phyloP scores from a whole-genome alignment of 2,113 vertebrate genomes.

The Sapayoa aenigma region DNA sequence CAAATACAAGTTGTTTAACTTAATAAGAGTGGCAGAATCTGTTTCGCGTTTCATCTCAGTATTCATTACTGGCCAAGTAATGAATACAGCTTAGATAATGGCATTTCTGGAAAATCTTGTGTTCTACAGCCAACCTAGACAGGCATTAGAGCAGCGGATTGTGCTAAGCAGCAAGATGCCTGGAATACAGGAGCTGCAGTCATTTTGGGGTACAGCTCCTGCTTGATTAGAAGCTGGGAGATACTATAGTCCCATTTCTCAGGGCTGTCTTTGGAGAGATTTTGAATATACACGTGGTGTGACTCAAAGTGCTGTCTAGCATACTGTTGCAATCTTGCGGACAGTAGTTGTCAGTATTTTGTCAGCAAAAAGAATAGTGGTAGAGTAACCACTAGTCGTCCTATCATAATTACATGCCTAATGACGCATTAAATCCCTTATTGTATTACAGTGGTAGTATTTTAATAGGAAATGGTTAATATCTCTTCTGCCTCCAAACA shows the following conservation, averaged over 20 bases:
- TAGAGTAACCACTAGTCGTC: not conserved
- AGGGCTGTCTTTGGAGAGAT: not conserved
- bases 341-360: not conserved
- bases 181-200: rapidly evolving
- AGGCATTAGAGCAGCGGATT: not conserved
- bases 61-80: not conserved
- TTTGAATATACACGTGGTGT: not conserved
- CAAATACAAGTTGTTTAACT: not conserved
- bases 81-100: not conserved
- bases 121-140: not conserved
- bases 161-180: not conserved
- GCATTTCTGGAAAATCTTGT: not conserved
- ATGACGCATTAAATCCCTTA: not conserved
- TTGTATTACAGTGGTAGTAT: not conserved
- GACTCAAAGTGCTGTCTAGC: not conserved
- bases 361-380: not conserved
- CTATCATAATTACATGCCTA: not conserved
- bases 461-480: not conserved
- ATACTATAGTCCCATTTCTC: not conserved
- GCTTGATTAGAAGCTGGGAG: not conserved
- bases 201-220: not conserved
- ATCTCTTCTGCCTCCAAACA: not conserved
- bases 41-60: not conserved
- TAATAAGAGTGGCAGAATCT: not conserved
- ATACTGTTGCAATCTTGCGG: not conserved